Evolutionary conservation across 2,113 vertebrate genomes (phyloP).

Genomic region (Thinocorus orbignyianus): DNA sequence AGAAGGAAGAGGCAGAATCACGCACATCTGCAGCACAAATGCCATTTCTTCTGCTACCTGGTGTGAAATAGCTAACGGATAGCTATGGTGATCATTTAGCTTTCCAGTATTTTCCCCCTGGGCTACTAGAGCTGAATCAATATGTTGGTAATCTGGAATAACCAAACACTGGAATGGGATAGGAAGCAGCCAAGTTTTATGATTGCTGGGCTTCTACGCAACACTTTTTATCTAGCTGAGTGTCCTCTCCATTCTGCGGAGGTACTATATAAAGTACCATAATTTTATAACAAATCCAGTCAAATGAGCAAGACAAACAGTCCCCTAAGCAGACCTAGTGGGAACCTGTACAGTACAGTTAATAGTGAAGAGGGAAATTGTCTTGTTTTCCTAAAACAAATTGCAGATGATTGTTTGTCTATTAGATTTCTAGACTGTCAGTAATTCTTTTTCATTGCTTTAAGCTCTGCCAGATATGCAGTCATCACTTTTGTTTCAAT

Average conservation of each 20-base stretch:
- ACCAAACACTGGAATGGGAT: neutral
- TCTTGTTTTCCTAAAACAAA: slow-evolving; percentile 18
- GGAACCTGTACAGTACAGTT: neutral
- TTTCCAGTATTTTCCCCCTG: neutral
- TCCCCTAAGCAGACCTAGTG: neutral
- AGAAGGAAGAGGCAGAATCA: neutral
- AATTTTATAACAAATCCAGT: neutral
- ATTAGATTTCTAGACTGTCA: neutral
- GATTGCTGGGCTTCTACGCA: neutral
- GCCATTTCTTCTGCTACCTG: neutral
- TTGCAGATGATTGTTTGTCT: neutral
- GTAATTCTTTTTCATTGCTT: neutral
- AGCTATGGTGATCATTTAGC: neutral
- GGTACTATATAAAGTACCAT: neutral
- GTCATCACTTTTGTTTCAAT: neutral
- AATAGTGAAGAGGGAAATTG: neutral
- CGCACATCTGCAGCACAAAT: neutral
- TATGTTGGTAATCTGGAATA: neutral
- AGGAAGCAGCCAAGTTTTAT: neutral
- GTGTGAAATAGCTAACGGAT: neutral
- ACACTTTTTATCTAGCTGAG: neutral
- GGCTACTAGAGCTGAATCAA: neutral
- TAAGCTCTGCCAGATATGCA: neutral
- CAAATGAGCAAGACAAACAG: neutral
- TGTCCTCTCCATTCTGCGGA: neutral